These are phyloP conservation scores for Melipona beecheii DNA, from an alignment of 2,888 invertebrate genomes.

Conservation along the genomic window DNA sequence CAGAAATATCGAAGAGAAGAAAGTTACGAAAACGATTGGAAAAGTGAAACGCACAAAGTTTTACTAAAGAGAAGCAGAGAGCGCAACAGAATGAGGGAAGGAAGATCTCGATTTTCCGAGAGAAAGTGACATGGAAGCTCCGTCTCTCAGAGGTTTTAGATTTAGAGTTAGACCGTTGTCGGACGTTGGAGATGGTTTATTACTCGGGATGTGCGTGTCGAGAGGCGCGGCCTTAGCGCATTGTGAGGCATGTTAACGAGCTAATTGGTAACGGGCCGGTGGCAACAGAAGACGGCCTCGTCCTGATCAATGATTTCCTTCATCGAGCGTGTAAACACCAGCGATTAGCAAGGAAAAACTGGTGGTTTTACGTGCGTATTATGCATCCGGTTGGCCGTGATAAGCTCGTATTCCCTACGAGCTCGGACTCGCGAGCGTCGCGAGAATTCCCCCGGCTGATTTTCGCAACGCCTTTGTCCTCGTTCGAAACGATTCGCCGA, in stretches of 20 bases:
- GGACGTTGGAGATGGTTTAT: conserved; percentile 18
- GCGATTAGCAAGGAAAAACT: conserved; percentile 37
- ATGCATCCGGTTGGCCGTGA: conserved; percentile 31
- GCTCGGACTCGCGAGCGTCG: neutral
- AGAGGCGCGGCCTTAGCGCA: conserved; percentile 30
- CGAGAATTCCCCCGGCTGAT: neutral
- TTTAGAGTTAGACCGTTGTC: neutral
- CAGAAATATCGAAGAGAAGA: no score
- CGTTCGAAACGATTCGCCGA: conserved; percentile 9
- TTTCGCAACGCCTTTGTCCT: neutral
- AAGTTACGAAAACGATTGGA: no score
- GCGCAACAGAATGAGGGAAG: no score
- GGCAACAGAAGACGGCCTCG: conserved; percentile 43
- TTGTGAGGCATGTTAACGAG: conserved; percentile 46
- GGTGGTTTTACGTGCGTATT: neutral
- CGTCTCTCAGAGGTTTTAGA: neutral
- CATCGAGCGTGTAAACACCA: conserved; percentile 57
- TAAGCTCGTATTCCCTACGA: conserved; percentile 21
- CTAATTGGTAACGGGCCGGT: conserved; percentile 57
- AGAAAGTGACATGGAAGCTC: neutral
- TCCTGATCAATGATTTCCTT: conserved; percentile 61
- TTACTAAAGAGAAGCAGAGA: no score
- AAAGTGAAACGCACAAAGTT: no score
- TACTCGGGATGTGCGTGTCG: conserved; percentile 15
- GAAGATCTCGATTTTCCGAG: no score